Evolutionary conservation across 53 echinoderm and acorn worm species (phyloP).

Genomic region (Echinometra lucunter): DNA sequence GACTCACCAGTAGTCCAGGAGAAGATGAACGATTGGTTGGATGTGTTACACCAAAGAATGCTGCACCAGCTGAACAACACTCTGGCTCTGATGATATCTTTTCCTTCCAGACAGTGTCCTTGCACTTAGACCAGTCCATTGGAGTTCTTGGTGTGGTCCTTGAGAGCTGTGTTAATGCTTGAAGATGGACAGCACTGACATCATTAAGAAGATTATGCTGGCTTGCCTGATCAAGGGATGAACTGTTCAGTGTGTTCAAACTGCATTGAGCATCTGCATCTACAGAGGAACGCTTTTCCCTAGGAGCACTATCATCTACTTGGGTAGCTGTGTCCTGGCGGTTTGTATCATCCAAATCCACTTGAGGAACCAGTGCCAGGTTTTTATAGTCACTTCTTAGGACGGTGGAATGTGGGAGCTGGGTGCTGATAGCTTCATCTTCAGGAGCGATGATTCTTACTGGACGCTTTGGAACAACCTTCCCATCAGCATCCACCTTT

Average conservation of each 20-base stretch:
- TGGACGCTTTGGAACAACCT: constrained; percentile 84
- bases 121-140: constrained; percentile 4
- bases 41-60: constrained; percentile 67
- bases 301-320: not conserved
- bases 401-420: constrained; percentile 29
- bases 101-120: constrained; percentile 66
- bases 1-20: constrained; percentile 75
- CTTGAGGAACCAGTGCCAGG: constrained; percentile 56
- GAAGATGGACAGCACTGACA: constrained; percentile 52
- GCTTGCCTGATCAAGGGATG: constrained; percentile 39
- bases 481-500: constrained; percentile 64
- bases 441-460: constrained; percentile 83
- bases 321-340: not conserved
- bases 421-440: constrained; percentile 50
- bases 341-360: not conserved
- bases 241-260: not conserved
- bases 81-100: constrained; percentile 60
- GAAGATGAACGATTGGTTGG: constrained; percentile 22
- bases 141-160: constrained; percentile 10
- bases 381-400: constrained; percentile 55
- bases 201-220: constrained; percentile 32
- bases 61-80: constrained; percentile 72
- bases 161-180: constrained; percentile 67
- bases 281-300: not conserved
- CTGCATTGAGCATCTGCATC: constrained; percentile 46